phyloP scores from a whole-genome alignment of 2,113 vertebrate species.

The Oxyura jamaicensis region DNA sequence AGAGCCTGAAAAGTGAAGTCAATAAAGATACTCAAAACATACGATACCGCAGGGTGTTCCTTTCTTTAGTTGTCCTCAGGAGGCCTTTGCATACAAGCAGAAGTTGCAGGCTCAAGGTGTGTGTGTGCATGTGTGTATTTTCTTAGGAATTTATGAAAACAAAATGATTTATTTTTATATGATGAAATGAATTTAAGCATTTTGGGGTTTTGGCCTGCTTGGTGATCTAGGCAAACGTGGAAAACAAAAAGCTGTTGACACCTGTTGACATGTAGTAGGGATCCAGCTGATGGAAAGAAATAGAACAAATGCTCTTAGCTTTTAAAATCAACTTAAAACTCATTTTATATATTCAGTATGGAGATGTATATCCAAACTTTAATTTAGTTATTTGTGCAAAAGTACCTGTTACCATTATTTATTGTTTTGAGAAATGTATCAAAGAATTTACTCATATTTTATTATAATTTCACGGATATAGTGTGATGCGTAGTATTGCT shows the following conservation, averaged over 20 bases:
- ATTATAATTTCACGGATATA: not conserved
- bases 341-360: not conserved
- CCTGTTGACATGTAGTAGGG: not conserved
- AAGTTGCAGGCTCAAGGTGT: not conserved
- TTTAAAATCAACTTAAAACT: not conserved
- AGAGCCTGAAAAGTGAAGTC: not conserved
- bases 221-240: not conserved
- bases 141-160: not conserved
- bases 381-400: not conserved
- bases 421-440: not conserved
- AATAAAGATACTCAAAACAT: not conserved
- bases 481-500: not conserved
- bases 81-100: not conserved
- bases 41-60: not conserved
- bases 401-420: not conserved
- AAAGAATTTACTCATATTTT: not conserved
- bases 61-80: not conserved
- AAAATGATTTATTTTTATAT: not conserved
- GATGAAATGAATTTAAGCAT: not conserved
- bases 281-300: not conserved
- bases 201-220: not conserved
- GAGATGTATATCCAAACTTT: not conserved
- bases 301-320: not conserved
- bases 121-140: not conserved
- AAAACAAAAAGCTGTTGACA: not conserved